A percentile compares a stretch with the other conserved stretches of the same genome.
Evolutionary conservation across 2,888 invertebrate genomes (phyloP).

Genomic region (Abrostola triplasia): DNA sequence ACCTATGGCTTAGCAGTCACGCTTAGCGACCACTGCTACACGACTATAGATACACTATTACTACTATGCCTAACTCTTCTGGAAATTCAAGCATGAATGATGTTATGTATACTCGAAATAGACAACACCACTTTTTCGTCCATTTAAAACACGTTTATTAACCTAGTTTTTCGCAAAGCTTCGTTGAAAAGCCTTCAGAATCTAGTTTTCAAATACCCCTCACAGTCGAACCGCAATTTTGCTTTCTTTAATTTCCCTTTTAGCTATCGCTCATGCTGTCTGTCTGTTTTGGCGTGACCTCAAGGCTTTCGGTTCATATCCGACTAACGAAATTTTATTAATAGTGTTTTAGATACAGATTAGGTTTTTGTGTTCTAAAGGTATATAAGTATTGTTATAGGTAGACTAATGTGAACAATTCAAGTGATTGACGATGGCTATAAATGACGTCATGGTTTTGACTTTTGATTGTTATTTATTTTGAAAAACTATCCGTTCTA

Average conservation of each 20-base stretch:
- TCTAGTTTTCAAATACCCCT: constrained; percentile 48
- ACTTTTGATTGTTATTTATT: no score
- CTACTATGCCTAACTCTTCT: no score
- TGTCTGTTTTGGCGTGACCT: constrained; percentile 46
- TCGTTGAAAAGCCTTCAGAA: constrained; percentile 41
- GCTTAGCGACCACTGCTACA: no score
- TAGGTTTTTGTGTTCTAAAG: constrained; percentile 9
- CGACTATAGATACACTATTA: no score
- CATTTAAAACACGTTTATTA: constrained; percentile 44
- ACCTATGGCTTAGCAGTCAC: no score
- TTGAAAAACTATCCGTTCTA: no score
- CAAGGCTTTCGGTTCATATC: constrained; percentile 38
- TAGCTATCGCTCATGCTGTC: constrained; percentile 66
- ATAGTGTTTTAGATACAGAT: constrained; percentile 18
- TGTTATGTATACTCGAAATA: constrained; percentile 8
- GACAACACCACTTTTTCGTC: constrained; percentile 7
- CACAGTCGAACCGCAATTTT: constrained; percentile 56
- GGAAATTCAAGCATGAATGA: no score
- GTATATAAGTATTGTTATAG: background rate
- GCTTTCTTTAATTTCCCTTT: constrained; percentile 70
- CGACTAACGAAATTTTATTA: constrained; percentile 41
- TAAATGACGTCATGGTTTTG: no score
- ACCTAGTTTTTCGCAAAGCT: constrained; percentile 43
- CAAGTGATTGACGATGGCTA: no score
- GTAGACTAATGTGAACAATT: no score